Conservation (phyloP, 1,140 invertebrate genomes). For the Goniozus legneri region DNA sequence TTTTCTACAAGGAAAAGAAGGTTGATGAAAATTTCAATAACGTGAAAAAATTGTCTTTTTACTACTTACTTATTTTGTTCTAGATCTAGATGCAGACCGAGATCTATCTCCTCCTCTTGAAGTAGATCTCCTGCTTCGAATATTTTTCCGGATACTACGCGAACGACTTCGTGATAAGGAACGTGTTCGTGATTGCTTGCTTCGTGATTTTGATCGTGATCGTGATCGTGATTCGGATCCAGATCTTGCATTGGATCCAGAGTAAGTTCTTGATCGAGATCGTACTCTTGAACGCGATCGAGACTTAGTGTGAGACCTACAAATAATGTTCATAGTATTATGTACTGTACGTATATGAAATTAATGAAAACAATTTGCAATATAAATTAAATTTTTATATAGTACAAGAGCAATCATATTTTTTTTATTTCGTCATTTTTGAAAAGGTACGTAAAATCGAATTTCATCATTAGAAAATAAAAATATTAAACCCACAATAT, state of each 20-base stretch:
- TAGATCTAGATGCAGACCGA: conserved; percentile 43
- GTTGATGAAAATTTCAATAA: too few species aligned
- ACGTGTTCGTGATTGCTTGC: conserved; percentile 45
- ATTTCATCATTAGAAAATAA: too few species aligned
- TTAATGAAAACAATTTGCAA: too few species aligned
- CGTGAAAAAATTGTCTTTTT: too few species aligned
- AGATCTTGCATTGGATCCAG: conserved; percentile 48
- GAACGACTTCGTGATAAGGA: conserved; percentile 56
- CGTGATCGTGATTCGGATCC: conserved; percentile 52
- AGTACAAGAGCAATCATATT: too few species aligned
- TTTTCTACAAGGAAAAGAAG: too few species aligned
- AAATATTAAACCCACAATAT: too few species aligned
- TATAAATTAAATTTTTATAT: too few species aligned
- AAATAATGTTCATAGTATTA: conserved; percentile 25
- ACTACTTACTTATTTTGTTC: conserved; percentile 50
- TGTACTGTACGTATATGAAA: too few species aligned
- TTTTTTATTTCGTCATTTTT: too few species aligned
- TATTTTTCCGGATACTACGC: too few species aligned
- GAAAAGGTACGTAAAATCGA: too few species aligned
- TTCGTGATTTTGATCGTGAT: conserved; percentile 51
- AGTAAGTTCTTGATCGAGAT: conserved; percentile 48
- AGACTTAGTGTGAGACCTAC: conserved; percentile 47
- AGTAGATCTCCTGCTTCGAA: conserved; percentile 55
- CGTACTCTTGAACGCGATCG: conserved; percentile 42
- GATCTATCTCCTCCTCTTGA: conserved; percentile 52